These are phyloP conservation scores for Seira musarum DNA, from an alignment of 2,888 invertebrate species.

Conservation along the genomic window DNA sequence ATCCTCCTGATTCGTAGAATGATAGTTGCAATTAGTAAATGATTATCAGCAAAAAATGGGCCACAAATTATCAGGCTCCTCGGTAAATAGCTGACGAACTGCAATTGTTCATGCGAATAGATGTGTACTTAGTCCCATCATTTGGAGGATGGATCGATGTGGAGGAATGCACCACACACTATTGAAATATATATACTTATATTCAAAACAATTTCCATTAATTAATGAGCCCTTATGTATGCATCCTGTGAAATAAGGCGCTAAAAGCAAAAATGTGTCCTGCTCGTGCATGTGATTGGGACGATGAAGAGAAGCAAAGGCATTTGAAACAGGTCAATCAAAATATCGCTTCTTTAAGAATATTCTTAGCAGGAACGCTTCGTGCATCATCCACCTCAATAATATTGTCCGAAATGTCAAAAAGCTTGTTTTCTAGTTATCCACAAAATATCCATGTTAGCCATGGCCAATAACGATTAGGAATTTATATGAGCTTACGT, in stretches of 20 bases:
- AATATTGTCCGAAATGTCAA: background rate
- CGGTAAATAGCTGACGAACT: background rate
- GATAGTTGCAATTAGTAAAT: slow-evolving; percentile 44
- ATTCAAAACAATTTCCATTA: background rate
- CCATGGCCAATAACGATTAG: slow-evolving; percentile 34
- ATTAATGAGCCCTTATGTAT: background rate
- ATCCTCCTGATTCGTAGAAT: background rate
- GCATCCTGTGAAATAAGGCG: background rate
- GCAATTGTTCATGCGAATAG: background rate
- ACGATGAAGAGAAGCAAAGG: background rate
- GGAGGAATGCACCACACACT: background rate
- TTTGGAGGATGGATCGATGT: background rate
- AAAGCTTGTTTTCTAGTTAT: background rate
- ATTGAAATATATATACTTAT: background rate
- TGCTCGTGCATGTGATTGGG: background rate
- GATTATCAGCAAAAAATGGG: slow-evolving; percentile 40
- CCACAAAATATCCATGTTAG: slow-evolving; percentile 22
- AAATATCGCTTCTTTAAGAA: background rate
- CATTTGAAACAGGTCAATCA: background rate
- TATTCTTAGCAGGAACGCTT: background rate
- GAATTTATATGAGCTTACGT: slow-evolving; percentile 27
- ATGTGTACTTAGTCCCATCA: no score
- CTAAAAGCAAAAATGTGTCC: background rate
- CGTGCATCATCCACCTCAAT: background rate
- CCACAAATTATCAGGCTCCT: slow-evolving; percentile 5